These are phyloP conservation scores for Ormyrus rosae DNA, from an alignment of 2,888 invertebrate genomes.

Conservation along the genomic window DNA sequence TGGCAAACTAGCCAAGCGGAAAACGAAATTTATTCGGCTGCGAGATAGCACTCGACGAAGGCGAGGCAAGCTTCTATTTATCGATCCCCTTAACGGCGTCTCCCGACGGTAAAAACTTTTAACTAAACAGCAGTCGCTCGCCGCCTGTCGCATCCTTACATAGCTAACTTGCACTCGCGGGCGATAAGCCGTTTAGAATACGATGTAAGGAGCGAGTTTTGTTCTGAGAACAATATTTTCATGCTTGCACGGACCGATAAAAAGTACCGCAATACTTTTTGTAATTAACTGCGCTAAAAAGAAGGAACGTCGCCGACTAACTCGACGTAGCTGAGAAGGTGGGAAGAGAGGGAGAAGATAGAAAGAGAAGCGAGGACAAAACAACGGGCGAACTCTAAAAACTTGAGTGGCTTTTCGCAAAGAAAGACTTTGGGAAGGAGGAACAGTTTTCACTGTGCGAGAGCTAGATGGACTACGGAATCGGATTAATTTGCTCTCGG, in stretches of 20 bases:
- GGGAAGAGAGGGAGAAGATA: neutral
- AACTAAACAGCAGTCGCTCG: conserved; percentile 48
- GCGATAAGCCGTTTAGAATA: conserved; percentile 65
- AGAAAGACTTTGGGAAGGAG: conserved; percentile 58
- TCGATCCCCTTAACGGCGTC: conserved; percentile 59
- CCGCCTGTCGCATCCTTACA: conserved; percentile 12
- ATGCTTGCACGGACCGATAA: conserved; percentile 66
- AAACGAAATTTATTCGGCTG: conserved; percentile 39
- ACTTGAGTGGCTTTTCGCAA: conserved; percentile 65
- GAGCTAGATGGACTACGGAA: conserved; percentile 58
- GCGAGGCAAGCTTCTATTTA: conserved; percentile 49
- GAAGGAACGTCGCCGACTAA: conserved; percentile 41
- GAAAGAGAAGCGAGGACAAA: conserved; percentile 18
- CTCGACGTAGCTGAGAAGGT: conserved; percentile 20
- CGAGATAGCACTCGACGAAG: conserved; percentile 23
- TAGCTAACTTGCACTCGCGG: conserved; percentile 58
- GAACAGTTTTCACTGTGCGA: conserved; percentile 49
- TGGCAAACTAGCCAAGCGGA: conserved; percentile 27
- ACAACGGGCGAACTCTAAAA: conserved; percentile 58
- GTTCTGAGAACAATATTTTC: conserved; percentile 66
- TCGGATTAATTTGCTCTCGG: conserved; percentile 68
- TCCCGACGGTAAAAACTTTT: conserved; percentile 58
- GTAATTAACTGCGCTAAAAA: conserved; percentile 67
- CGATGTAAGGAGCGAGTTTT: conserved; percentile 56
- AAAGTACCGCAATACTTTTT: conserved; percentile 67